phyloP scores from a whole-genome alignment of 2,888 invertebrate genomes.

The Ochlodes sylvanus region DNA sequence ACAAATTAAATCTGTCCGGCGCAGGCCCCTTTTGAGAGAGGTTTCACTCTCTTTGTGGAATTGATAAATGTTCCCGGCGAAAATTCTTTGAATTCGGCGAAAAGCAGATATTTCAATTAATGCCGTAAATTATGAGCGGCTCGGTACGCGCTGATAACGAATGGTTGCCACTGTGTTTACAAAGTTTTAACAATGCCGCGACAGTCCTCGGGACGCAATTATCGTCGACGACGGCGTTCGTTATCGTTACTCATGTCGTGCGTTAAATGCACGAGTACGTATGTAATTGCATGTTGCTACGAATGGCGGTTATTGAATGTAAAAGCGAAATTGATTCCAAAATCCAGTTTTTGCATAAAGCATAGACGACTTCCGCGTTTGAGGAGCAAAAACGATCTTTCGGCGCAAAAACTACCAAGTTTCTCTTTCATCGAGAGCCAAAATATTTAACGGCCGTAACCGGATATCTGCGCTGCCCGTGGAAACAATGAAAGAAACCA shows the following conservation, averaged over 20 bases:
- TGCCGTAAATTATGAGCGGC: constrained; percentile 68
- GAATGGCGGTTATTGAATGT: constrained; percentile 56
- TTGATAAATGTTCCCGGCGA: constrained; percentile 83
- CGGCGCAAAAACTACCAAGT: constrained; percentile 75
- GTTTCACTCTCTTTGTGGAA: constrained; percentile 84
- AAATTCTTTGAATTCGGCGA: constrained; percentile 78
- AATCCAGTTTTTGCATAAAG: constrained; percentile 80
- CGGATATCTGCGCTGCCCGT: constrained; percentile 79
- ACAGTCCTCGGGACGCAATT: constrained; percentile 44
- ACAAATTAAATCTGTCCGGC: constrained; percentile 85
- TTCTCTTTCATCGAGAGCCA: constrained; percentile 82
- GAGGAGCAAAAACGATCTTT: constrained; percentile 77
- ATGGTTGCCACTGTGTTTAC: constrained; percentile 52
- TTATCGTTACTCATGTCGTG: constrained; percentile 55
- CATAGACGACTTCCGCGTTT: constrained; percentile 79
- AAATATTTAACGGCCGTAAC: constrained; percentile 85
- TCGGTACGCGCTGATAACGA: constrained; percentile 56
- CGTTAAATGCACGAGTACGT: constrained; percentile 51
- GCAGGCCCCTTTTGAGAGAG: constrained; percentile 84
- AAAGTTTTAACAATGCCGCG: constrained; percentile 60
- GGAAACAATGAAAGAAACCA: constrained; percentile 83
- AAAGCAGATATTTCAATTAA: constrained; percentile 59
- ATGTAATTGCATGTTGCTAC: constrained; percentile 77
- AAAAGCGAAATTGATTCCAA: constrained; percentile 78
- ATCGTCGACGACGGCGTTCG: constrained; percentile 53